Base-by-base conservation (phyloP, 92 coral and sea anemone species). In the Phenganax stokvisi region DNA sequence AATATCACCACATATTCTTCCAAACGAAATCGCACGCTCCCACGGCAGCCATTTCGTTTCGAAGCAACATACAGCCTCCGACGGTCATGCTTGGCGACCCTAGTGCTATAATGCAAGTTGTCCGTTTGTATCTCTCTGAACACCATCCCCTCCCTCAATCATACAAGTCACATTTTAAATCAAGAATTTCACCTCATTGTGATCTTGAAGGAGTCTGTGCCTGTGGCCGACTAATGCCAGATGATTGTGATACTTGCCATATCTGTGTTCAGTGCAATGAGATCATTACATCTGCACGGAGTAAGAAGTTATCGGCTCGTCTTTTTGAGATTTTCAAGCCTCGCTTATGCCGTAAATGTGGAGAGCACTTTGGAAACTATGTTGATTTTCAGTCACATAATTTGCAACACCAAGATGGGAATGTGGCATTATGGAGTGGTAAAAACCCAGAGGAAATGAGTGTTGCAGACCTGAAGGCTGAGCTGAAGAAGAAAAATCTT, bases 121-220 rank as follows among this genome's bases (percentile, higher is more conserved):
- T n/a, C n/a, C n/a, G n/a, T n/a, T n/a, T 88, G 66, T 85, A 82
- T 74, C 84, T 88, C 44, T 79, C 87, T 31, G 75, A 85, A 59
- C 67, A 85, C 77, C 87, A 85, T 47, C 87, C 87, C 37, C 51
- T 65, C 60, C 88, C 91, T 71, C 67, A 67, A 64, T 17, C 74
- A 52, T 88, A 85, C 80, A 85, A 79, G 74, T 85, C 88, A 8
- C 89, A 83, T 66, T 87, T 71, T 64, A 72, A 87, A 54, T 87
- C 85, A 55, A 37, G 89, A 60, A 73, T 85, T 30, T 88, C 91
- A 68, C 86, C 88, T 47, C 91, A 88, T 64, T 81, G 86, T 81
- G 84, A 85, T 75, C 63, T 66, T 8, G 81, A 79, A 77, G 59
- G 81, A 54, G 76, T 51, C 86, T 76, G 90, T 77, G 75, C 62